A percentile compares a stretch with the other conserved stretches of the same genome.
Conservation (phyloP, 2,888 invertebrate genomes). For the Herminia tarsipennalis region DNA sequence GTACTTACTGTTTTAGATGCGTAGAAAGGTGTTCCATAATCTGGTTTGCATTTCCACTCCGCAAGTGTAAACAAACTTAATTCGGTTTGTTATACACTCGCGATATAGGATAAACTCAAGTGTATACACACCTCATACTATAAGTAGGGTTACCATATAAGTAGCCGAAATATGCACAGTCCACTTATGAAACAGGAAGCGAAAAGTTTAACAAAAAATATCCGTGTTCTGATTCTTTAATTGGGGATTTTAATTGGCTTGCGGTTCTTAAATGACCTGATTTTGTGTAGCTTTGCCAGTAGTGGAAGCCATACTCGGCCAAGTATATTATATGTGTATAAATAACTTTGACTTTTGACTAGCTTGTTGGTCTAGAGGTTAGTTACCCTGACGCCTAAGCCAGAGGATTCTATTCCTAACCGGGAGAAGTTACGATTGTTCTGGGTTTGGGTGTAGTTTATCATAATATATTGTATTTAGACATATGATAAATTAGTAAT, state of each 20-base stretch:
- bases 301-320: neutral
- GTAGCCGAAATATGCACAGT: constrained; percentile 8
- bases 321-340: too few relatives aligned
- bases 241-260: constrained; percentile 14
- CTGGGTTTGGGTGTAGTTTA: too few relatives aligned
- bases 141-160: constrained; percentile 29
- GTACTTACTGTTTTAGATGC: too few relatives aligned
- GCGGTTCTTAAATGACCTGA: constrained; percentile 1
- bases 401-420: too few relatives aligned
- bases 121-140: constrained; percentile 22
- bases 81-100: constrained; percentile 13
- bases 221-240: constrained; percentile 1
- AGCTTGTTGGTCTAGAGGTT: too few relatives aligned
- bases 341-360: too few relatives aligned
- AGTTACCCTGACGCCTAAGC: too few relatives aligned
- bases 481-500: too few relatives aligned
- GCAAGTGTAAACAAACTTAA: constrained; percentile 12
- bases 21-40: too few relatives aligned
- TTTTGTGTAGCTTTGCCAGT: constrained; percentile 10
- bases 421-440: too few relatives aligned
- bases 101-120: constrained; percentile 19
- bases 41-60: constrained; percentile 13
- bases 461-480: too few relatives aligned
- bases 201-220: constrained; percentile 4
- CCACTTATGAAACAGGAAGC: constrained; percentile 2